Percentiles rank a stretch among this genome's conserved stretches.
Evolutionary conservation across 1,140 invertebrate genomes (phyloP).

Genomic region (Acromyrmex echinatior): DNA sequence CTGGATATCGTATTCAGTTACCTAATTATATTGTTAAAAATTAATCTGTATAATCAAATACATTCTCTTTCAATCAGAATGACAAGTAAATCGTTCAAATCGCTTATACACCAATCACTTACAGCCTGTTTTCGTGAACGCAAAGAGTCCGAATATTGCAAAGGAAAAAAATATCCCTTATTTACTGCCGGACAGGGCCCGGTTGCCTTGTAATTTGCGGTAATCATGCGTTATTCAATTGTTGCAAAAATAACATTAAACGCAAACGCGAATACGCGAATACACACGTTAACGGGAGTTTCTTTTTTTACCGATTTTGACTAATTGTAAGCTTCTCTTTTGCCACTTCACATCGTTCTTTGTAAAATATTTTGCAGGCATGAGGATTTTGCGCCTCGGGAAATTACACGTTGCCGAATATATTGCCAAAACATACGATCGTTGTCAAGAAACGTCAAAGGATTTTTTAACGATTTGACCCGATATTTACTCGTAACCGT

Average conservation of each 20-base stretch:
- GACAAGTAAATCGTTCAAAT: slow-evolving; percentile 28
- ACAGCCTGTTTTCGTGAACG: slow-evolving; percentile 10
- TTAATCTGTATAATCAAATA: slow-evolving; percentile 10
- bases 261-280: not conserved
- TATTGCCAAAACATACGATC: slow-evolving; percentile 19
- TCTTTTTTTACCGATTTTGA: not conserved
- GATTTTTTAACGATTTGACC: not conserved
- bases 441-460: not conserved
- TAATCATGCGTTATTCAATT: slow-evolving; percentile 52
- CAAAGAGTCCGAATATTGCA: slow-evolving; percentile 7
- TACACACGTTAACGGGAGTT: slow-evolving; percentile 30
- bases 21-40: slow-evolving; percentile 13
- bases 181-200: not conserved
- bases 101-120: slow-evolving; percentile 28
- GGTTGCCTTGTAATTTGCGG: slow-evolving; percentile 27
- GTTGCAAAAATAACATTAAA: slow-evolving; percentile 51
- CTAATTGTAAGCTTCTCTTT: slow-evolving; percentile 1
- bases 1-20: not conserved
- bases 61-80: slow-evolving; percentile 42
- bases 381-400: not conserved
- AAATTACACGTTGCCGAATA: slow-evolving; percentile 50
- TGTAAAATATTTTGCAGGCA: slow-evolving; percentile 32
- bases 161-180: slow-evolving; percentile 11
- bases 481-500: slow-evolving; percentile 25
- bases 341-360: slow-evolving; percentile 24